Evolutionary conservation across 1,140 invertebrate species (phyloP).

Genomic region (Melanaphis sacchari): DNA sequence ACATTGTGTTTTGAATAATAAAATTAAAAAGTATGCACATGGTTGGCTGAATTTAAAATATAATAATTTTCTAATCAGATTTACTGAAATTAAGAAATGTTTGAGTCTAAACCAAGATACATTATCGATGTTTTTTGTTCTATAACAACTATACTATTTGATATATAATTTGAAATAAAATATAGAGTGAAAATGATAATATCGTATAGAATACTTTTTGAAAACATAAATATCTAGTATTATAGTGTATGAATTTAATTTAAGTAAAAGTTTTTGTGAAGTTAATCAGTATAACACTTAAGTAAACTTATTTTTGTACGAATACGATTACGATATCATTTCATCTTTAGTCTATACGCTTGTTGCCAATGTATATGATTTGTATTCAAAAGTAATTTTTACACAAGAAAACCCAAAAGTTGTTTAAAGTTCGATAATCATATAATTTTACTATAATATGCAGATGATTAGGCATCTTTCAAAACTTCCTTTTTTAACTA

Average conservation of each 20-base stretch:
- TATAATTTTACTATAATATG: neutral
- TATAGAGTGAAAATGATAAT: too few species aligned
- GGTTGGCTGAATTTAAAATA: neutral
- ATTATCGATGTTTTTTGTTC: too few species aligned
- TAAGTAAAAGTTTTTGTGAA: neutral
- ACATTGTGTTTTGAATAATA: neutral
- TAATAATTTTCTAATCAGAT: neutral
- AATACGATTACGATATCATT: neutral
- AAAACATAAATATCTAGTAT: too few species aligned
- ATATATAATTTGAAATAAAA: too few species aligned
- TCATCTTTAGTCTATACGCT: neutral
- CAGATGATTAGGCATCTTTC: neutral
- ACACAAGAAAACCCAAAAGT: neutral
- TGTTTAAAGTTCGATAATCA: too few species aligned
- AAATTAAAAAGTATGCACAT: neutral
- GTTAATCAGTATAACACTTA: neutral
- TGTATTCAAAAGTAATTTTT: neutral
- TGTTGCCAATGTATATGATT: too few species aligned
- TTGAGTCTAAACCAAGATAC: neutral
- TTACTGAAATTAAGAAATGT: too few species aligned
- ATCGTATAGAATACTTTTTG: neutral
- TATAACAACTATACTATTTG: too few species aligned
- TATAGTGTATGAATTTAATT: neutral
- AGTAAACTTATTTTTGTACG: neutral
- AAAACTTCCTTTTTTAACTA: neutral